Percentiles rank a stretch among this genome's conserved stretches.
Evolutionary conservation across 2,888 invertebrate genomes (phyloP).

Genomic region (Noctua janthe): DNA sequence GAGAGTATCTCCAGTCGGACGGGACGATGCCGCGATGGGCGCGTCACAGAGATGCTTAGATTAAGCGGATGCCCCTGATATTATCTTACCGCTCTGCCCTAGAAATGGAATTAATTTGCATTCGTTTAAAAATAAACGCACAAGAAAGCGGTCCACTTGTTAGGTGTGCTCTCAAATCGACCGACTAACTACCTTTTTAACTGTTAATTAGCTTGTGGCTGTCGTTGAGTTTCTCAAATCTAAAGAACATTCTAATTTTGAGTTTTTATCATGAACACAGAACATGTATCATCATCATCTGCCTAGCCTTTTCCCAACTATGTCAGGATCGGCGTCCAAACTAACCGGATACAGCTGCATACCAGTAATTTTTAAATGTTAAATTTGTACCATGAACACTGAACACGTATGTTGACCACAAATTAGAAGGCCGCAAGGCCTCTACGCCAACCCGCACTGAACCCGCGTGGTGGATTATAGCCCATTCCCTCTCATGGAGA

Average conservation of each 20-base stretch:
- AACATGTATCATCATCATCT: not conserved
- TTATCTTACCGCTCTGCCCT: slow-evolving; percentile 80
- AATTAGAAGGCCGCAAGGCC: not conserved
- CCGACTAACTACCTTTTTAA: slow-evolving; percentile 68
- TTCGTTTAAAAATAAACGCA: slow-evolving; percentile 75
- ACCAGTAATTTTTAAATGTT: not conserved
- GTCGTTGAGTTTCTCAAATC: slow-evolving; percentile 47
- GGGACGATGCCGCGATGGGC: slow-evolving; percentile 64
- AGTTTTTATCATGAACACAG: not conserved
- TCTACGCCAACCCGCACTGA: not conserved
- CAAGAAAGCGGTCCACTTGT: slow-evolving; percentile 73
- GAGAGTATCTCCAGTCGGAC: slow-evolving; percentile 70
- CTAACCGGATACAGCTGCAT: not conserved
- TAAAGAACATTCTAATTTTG: slow-evolving; percentile 15
- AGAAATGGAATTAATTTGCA: slow-evolving; percentile 83
- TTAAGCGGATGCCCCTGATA: slow-evolving; percentile 78
- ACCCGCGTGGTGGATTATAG: too few relatives aligned
- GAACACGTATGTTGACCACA: not conserved
- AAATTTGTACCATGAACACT: not conserved
- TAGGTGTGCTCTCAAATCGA: slow-evolving; percentile 72
- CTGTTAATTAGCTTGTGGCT: slow-evolving; percentile 64
- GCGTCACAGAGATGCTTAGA: slow-evolving; percentile 77
- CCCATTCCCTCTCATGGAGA: too few relatives aligned
- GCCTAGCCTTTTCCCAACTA: not conserved
- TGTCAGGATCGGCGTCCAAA: not conserved